Conservation (phyloP, 2,113 vertebrate species). For the Apaloderma vittatum region DNA sequence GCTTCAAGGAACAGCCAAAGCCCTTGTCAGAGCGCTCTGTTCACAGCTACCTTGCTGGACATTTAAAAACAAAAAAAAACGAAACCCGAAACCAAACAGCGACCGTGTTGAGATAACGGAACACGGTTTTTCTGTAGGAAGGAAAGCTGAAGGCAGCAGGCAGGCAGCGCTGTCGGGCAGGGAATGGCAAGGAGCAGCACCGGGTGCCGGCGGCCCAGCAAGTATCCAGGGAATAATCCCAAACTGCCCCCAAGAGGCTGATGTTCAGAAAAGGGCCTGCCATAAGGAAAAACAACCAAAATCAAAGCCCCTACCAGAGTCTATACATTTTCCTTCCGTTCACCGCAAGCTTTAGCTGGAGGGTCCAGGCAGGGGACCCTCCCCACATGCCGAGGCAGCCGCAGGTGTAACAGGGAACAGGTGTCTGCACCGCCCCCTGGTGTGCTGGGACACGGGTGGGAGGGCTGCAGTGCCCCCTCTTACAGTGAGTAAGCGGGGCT, state of each 20-base stretch:
- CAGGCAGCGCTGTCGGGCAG: constrained; percentile 31
- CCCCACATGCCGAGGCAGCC: accelerated
- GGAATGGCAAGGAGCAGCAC: neutral
- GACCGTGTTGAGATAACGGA: too few relatives aligned
- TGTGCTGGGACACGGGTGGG: accelerated
- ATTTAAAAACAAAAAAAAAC: too few relatives aligned
- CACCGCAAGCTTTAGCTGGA: accelerated
- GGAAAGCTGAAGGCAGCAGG: neutral
- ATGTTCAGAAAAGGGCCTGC: neutral
- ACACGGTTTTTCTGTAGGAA: neutral
- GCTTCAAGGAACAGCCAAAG: accelerated
- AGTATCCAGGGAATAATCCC: accelerated
- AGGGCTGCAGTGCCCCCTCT: neutral
- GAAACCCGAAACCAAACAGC: too few relatives aligned
- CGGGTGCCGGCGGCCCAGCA: accelerated
- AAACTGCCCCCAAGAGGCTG: neutral
- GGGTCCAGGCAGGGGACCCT: neutral
- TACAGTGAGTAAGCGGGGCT: accelerated
- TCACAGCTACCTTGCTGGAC: neutral
- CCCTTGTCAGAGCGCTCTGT: neutral
- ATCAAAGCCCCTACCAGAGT: accelerated
- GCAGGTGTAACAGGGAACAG: accelerated
- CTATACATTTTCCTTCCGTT: neutral
- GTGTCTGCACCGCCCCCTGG: accelerated
- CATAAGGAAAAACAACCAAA: neutral